Evolutionary conservation across 2,113 vertebrate species (phyloP).

Genomic region (Pica pica): DNA sequence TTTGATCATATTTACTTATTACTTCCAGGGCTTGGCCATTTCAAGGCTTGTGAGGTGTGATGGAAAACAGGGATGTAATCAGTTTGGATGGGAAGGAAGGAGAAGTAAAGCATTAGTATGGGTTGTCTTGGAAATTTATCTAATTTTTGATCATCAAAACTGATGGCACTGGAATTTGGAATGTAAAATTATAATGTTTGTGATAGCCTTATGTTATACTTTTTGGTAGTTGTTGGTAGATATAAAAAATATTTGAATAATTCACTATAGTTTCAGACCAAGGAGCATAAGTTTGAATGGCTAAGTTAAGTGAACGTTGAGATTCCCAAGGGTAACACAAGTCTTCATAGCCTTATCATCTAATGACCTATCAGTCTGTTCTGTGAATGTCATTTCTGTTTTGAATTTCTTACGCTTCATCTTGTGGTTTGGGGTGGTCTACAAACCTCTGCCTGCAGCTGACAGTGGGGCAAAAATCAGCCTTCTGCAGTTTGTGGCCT

Average conservation of each 20-base stretch:
- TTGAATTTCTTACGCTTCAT: neutral
- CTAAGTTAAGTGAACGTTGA: neutral
- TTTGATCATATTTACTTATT: neutral
- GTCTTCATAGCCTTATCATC: neutral
- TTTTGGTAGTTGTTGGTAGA: neutral
- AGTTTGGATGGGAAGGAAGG: neutral
- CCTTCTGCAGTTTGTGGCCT: neutral
- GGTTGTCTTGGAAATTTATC: neutral
- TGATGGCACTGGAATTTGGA: neutral
- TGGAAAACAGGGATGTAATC: neutral
- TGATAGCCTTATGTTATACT: neutral
- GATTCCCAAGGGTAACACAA: neutral
- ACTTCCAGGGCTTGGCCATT: neutral
- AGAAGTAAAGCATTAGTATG: accelerated
- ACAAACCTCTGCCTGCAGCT: neutral
- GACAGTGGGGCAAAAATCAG: neutral
- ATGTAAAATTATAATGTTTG: neutral
- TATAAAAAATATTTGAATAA: neutral
- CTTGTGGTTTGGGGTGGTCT: neutral
- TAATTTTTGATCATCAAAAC: neutral
- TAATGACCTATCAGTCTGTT: neutral
- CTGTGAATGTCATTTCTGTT: neutral
- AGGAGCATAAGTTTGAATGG: neutral
- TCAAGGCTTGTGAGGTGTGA: neutral
- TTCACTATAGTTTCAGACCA: neutral